These are phyloP conservation scores for Nysson spinosus DNA, from an alignment of 2,888 invertebrate species.

Conservation along the genomic window DNA sequence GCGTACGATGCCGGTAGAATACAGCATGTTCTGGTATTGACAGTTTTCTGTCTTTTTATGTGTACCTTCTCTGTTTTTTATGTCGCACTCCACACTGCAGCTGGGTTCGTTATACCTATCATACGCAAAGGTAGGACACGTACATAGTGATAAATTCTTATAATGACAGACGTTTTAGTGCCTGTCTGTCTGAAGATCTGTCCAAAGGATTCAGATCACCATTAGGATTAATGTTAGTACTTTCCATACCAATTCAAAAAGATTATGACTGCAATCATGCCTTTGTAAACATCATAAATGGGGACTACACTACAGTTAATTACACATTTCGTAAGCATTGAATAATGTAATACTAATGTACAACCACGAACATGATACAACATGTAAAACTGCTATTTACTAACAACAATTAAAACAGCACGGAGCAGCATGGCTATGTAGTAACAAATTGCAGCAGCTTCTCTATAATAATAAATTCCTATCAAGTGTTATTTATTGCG, in stretches of 20 bases:
- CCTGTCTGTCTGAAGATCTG: conserved; percentile 14
- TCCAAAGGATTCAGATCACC: conserved; percentile 21
- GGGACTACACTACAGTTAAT: too few relatives aligned
- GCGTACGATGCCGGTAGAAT: conserved; percentile 25
- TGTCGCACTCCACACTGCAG: conserved; percentile 74
- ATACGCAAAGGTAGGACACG: conserved; percentile 76
- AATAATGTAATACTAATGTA: too few relatives aligned
- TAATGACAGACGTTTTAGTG: conserved; percentile 11
- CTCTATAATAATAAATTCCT: neutral
- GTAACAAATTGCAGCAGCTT: conserved; percentile 13
- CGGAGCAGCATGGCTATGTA: conserved; percentile 54
- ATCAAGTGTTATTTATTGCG: neutral
- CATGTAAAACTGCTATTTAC: neutral
- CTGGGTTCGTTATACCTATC: conserved; percentile 76
- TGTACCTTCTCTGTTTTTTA: conserved; percentile 73
- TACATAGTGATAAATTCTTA: conserved; percentile 50
- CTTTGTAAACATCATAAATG: conserved; percentile 19
- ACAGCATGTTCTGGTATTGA: conserved; percentile 50
- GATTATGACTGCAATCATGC: conserved; percentile 41
- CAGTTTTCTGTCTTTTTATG: conserved; percentile 67
- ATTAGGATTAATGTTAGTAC: conserved; percentile 29
- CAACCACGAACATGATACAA: conserved; percentile 11
- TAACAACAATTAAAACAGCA: conserved; percentile 36
- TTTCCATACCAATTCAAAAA: conserved; percentile 10
- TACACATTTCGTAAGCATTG: too few relatives aligned